Conservation (phyloP, 2,797 vertebrate genomes). For the Anguilla pacifica region DNA sequence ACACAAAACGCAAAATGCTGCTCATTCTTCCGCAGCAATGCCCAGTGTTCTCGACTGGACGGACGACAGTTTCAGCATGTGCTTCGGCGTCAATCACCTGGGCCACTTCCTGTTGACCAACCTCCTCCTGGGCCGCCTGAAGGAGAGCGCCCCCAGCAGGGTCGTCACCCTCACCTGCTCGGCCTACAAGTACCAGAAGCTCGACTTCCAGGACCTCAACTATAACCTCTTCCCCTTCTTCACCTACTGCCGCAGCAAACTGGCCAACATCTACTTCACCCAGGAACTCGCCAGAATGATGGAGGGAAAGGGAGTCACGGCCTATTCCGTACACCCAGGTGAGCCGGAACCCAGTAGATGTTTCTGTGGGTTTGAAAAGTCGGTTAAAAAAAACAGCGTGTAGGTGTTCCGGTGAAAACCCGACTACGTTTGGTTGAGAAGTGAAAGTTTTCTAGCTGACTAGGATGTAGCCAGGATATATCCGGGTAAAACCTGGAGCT, state of each 20-base stretch:
- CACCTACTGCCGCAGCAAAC: constrained; percentile 80
- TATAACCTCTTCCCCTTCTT: constrained; percentile 81
- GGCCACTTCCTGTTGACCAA: constrained; percentile 81
- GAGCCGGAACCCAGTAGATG: constrained; percentile 12
- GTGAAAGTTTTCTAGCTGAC: too few species aligned
- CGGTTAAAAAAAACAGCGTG: background rate
- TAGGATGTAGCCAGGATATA: too few species aligned
- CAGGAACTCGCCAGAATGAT: constrained; percentile 72
- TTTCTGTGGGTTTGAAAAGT: background rate
- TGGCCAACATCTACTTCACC: constrained; percentile 82
- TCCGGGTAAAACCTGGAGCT: too few species aligned
- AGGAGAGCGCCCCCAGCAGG: constrained; percentile 72
- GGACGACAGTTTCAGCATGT: constrained; percentile 78
- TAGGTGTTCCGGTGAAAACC: too few species aligned
- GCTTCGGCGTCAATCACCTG: constrained; percentile 80
- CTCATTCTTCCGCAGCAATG: constrained; percentile 60
- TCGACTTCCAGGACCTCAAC: constrained; percentile 81
- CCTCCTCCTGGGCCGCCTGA: constrained; percentile 73
- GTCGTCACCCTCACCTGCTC: constrained; percentile 79
- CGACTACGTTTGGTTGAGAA: too few species aligned
- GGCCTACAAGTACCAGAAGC: constrained; percentile 78
- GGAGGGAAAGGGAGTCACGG: constrained; percentile 72
- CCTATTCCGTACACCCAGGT: constrained; percentile 78
- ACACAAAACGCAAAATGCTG: background rate
- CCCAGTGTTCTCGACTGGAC: constrained; percentile 80